phyloP scores from a whole-genome alignment of 2,888 invertebrate species.

The Tinea trinotella region DNA sequence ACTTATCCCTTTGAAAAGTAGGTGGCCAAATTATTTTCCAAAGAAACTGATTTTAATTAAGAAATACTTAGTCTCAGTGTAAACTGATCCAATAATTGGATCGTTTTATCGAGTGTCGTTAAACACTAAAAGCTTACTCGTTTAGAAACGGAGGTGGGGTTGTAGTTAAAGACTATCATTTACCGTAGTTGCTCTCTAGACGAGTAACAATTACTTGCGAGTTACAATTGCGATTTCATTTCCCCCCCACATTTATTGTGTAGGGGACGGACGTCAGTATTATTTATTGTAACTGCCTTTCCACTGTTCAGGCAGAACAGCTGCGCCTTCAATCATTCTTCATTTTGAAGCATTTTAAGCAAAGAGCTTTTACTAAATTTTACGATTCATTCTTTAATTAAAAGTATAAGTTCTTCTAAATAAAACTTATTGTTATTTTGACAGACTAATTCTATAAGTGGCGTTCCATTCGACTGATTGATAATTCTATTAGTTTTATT shows the following conservation, averaged over 20 bases:
- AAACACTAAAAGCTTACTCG: slow-evolving; percentile 1
- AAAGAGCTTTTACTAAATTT: not conserved
- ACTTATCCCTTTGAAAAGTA: no score
- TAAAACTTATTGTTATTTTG: no score
- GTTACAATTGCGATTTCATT: slow-evolving; percentile 30
- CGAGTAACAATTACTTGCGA: slow-evolving; percentile 23
- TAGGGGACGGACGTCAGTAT: slow-evolving; percentile 24
- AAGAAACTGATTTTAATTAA: slow-evolving; percentile 17
- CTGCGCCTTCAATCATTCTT: slow-evolving; percentile 34
- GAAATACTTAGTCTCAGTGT: not conserved
- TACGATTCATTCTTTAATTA: not conserved
- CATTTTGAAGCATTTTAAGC: slow-evolving; percentile 27
- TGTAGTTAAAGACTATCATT: slow-evolving; percentile 4
- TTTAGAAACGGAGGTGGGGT: not conserved
- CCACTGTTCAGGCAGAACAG: slow-evolving; percentile 30
- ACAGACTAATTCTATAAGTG: no score
- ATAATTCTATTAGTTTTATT: no score
- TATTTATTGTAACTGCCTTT: slow-evolving; percentile 31
- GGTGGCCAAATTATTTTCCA: slow-evolving; percentile 17
- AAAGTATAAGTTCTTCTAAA: not conserved
- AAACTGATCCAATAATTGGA: not conserved
- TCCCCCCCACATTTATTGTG: slow-evolving; percentile 26
- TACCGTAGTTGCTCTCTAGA: slow-evolving; percentile 9
- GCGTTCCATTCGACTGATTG: no score
- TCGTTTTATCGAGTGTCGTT: not conserved